These are phyloP conservation scores for Vombatus ursinus DNA, from an alignment of 2,113 vertebrate species.

Conservation along the genomic window DNA sequence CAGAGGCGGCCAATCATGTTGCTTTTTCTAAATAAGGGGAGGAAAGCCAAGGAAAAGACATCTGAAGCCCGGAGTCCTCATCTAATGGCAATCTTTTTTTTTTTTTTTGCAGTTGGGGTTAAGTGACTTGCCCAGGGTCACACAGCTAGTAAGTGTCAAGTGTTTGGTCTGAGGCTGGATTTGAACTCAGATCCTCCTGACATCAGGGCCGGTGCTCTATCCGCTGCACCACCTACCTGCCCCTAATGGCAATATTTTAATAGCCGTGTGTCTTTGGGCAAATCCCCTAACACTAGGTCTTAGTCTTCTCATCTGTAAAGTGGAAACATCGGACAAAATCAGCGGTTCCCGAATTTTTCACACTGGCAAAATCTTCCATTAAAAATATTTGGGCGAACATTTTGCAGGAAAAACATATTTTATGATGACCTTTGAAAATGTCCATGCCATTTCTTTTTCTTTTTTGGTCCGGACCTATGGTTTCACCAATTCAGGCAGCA, in stretches of 20 bases:
- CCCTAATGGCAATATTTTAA: not conserved
- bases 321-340: not conserved
- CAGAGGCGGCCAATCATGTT: not conserved
- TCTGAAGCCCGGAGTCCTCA: not conserved
- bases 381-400: not conserved
- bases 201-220: no score
- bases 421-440: not conserved
- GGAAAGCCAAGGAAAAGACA: not conserved
- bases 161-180: no score
- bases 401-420: not conserved
- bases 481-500: not conserved
- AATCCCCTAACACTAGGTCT: not conserved
- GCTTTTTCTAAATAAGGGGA: not conserved
- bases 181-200: no score
- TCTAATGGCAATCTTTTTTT: not conserved
- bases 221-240: no score
- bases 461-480: not conserved
- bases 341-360: not conserved
- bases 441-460: not conserved
- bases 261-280: not conserved
- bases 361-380: not conserved
- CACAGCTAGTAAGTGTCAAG: no score
- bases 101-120: no score
- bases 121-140: no score
- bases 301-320: not conserved